Conservation (phyloP, 2,113 vertebrate genomes). For the Aviceda subcristata region DNA sequence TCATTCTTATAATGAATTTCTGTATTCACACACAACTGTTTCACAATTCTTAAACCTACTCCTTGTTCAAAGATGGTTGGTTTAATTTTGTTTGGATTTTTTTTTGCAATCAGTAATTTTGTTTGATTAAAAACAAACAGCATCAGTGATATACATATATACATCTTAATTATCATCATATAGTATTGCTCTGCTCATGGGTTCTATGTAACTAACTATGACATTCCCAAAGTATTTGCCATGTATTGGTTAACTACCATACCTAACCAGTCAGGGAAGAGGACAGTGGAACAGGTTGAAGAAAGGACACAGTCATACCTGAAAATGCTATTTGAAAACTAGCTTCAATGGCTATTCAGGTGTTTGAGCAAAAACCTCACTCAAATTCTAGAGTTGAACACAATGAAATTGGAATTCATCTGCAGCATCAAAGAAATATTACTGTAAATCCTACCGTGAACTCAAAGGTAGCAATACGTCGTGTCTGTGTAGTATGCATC, state of each 20-base stretch:
- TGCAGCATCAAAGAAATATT: neutral
- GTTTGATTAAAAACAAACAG: neutral
- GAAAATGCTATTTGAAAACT: neutral
- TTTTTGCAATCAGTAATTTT: neutral
- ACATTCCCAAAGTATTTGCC: neutral
- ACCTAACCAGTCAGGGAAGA: neutral
- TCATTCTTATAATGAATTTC: neutral
- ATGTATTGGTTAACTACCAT: neutral
- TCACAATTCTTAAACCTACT: neutral
- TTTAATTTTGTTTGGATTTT: neutral
- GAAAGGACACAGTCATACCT: neutral
- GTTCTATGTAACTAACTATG: neutral
- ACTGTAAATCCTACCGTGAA: neutral
- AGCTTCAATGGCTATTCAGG: neutral
- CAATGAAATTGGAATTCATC: neutral
- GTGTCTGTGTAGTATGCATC: neutral
- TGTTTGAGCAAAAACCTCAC: neutral
- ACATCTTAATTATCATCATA: neutral
- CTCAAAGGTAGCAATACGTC: neutral
- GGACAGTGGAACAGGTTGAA: neutral
- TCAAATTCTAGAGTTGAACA: neutral
- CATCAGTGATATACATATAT: no score
- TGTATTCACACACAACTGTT: neutral
- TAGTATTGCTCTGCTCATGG: accelerated
- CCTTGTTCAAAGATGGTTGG: neutral